A percentile compares a stretch with the other conserved stretches of the same genome.
Evolutionary conservation across 2,888 invertebrate genomes (phyloP).

Genomic region (Gari tellinella): DNA sequence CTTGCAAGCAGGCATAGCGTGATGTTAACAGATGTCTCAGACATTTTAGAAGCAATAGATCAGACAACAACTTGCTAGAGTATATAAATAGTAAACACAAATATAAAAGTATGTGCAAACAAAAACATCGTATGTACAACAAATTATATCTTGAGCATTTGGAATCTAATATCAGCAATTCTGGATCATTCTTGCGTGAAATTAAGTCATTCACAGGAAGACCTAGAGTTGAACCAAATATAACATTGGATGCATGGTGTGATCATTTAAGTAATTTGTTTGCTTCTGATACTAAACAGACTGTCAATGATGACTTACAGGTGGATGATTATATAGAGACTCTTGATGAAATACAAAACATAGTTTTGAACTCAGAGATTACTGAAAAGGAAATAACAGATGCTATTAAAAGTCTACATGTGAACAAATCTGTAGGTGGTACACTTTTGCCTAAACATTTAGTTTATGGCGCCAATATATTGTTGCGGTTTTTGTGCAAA

Average conservation of each 20-base stretch:
- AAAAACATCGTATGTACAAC: not conserved
- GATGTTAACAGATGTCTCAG: not conserved
- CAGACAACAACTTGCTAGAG: not conserved
- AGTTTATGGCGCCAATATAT: not conserved
- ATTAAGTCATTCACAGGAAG: not conserved
- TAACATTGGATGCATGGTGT: not conserved
- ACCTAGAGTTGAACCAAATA: not conserved
- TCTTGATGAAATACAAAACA: not conserved
- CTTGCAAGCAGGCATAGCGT: not conserved
- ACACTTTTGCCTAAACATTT: not conserved
- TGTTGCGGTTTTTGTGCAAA: no score
- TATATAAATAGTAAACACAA: no score
- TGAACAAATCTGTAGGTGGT: slow-evolving; percentile 1
- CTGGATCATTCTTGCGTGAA: not conserved
- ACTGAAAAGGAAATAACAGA: not conserved
- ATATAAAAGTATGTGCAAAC: not conserved
- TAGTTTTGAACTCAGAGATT: not conserved
- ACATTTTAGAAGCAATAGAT: not conserved
- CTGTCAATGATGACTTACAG: no score
- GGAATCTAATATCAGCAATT: not conserved
- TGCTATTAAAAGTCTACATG: not conserved
- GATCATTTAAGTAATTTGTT: not conserved
- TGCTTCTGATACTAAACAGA: not conserved
- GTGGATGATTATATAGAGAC: no score
- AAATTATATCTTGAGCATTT: not conserved